Evolutionary conservation across 2,888 invertebrate genomes (phyloP), one percentile per base, ranked within the genome.

Genomic region (Hipparchia semele): DNA sequence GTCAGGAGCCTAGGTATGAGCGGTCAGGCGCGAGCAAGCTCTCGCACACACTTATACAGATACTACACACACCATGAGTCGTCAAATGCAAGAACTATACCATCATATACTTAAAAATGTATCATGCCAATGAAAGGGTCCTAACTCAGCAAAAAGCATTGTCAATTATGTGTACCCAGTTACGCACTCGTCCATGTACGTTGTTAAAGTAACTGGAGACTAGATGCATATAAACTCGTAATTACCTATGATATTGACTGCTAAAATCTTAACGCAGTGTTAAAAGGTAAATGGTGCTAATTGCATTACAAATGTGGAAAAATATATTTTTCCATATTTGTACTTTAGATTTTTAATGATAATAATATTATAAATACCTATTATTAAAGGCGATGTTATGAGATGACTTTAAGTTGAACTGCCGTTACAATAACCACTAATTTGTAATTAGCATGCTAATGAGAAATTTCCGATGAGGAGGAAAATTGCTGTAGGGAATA

Each of bases 371-470:
- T 67, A 46, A 23, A 67, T 58, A 67, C 56, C 46, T 10, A 23
- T 23, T 23, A 23, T 23, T 23, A 23, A 23, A 56, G 39, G n/a
- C 46, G 58, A 23, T 67, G 46, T 58, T 58, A 56, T n/a, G 39
- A 39, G 33, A 33, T 6, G 12, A 6, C 6, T 64, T 12, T 61
- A 23, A 12, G 51, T 51, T 12, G 51, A 64, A 51, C 6, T 51
- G 51, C 54, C 12, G 3, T 53, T n/a, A 54, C 53, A 58, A 58
- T 67, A 56, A 67, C 58, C 67, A 67, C 51, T 67, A 58, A 67
- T 58, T 58, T 58, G 58, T 58, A 56, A 67, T 67, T 67, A 67
- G 67, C 46, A 46, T 56, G 67, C 6, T 56, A 67, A 67, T 56
- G 67, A 58, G 58, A 67, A 46, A 67, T 46, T 56, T 67, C 45